Evolutionary conservation across 1,140 invertebrate genomes (phyloP).

Genomic region (Drosophila aff.): DNA sequence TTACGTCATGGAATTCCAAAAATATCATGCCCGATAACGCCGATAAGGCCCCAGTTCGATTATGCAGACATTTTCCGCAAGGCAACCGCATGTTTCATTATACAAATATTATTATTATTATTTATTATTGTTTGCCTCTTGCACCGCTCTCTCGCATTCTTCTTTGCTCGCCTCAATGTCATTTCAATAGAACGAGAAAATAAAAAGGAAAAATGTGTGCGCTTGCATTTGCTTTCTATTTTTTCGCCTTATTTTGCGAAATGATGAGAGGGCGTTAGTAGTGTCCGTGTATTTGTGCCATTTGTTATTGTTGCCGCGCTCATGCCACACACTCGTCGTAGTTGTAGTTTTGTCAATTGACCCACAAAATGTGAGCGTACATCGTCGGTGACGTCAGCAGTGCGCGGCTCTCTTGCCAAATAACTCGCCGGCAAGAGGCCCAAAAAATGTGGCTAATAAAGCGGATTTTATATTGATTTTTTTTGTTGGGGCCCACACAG

Average conservation of each 20-base stretch:
- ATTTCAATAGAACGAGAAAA: slow-evolving; percentile 69
- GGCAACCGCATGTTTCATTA: slow-evolving; percentile 22
- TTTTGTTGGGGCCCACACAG: slow-evolving; percentile 44
- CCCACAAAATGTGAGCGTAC: slow-evolving; percentile 61
- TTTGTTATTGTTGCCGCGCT: slow-evolving; percentile 46
- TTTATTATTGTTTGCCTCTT: slow-evolving; percentile 47
- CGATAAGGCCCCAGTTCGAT: slow-evolving; percentile 48
- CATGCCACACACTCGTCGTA: slow-evolving; percentile 5
- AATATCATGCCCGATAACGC: slow-evolving; percentile 61
- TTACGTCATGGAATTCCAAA: slow-evolving; percentile 79
- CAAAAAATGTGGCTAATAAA: slow-evolving; percentile 44
- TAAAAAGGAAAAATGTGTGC: slow-evolving; percentile 52
- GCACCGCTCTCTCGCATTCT: slow-evolving; percentile 28
- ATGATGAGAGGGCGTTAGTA: slow-evolving; percentile 47
- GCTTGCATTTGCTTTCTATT: slow-evolving; percentile 72
- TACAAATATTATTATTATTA: slow-evolving; percentile 27
- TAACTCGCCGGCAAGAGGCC: slow-evolving; percentile 63
- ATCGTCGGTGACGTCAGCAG: slow-evolving; percentile 65
- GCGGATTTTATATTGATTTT: slow-evolving; percentile 41
- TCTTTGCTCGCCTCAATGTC: slow-evolving; percentile 56
- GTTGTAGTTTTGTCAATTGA: slow-evolving; percentile 68
- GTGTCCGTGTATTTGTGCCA: slow-evolving; percentile 39
- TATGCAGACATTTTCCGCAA: slow-evolving; percentile 41
- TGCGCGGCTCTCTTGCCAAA: slow-evolving; percentile 45
- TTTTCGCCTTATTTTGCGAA: slow-evolving; percentile 68